Conservation (phyloP, 53 echinoderm and acorn worm genomes). For the Luidia sarsii region DNA sequence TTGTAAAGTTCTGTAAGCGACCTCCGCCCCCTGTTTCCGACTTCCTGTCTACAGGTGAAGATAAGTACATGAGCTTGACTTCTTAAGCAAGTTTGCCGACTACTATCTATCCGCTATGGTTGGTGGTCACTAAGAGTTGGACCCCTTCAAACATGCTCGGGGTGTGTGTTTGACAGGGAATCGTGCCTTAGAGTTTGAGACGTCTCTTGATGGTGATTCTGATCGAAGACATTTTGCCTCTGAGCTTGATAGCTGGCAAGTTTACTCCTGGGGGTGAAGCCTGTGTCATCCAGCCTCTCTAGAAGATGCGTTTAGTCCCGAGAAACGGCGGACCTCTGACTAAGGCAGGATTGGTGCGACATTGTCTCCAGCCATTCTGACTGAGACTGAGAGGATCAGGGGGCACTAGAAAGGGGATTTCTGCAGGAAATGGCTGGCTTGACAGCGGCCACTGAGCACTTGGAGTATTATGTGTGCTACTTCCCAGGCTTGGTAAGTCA, state of each 20-base stretch:
- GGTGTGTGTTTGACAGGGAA: too few species aligned
- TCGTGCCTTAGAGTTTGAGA: too few species aligned
- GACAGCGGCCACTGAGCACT: not conserved
- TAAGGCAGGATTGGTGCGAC: not conserved
- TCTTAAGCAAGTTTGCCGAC: conserved; percentile 26
- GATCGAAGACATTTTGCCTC: too few species aligned
- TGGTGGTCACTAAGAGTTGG: not conserved
- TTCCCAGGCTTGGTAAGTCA: conserved; percentile 44
- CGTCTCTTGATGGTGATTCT: too few species aligned
- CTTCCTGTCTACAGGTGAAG: conserved; percentile 50
- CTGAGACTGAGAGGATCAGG: not conserved
- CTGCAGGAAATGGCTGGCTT: conserved; percentile 31
- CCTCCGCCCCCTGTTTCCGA: not conserved
- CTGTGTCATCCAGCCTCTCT: not conserved
- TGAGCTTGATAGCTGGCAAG: too few species aligned
- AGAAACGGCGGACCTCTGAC: not conserved
- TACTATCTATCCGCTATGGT: not conserved
- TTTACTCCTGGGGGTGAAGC: not conserved
- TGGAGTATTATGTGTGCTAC: conserved; percentile 40
- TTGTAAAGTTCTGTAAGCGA: not conserved
- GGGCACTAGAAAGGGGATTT: not conserved
- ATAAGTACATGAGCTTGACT: conserved; percentile 11
- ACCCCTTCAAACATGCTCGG: too few species aligned
- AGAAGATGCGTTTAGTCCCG: not conserved
- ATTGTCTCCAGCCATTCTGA: not conserved